Evolutionary conservation across 2,113 vertebrate genomes (phyloP), one percentile per base, ranked within the genome.

Genomic region (Hippocampus comes): DNA sequence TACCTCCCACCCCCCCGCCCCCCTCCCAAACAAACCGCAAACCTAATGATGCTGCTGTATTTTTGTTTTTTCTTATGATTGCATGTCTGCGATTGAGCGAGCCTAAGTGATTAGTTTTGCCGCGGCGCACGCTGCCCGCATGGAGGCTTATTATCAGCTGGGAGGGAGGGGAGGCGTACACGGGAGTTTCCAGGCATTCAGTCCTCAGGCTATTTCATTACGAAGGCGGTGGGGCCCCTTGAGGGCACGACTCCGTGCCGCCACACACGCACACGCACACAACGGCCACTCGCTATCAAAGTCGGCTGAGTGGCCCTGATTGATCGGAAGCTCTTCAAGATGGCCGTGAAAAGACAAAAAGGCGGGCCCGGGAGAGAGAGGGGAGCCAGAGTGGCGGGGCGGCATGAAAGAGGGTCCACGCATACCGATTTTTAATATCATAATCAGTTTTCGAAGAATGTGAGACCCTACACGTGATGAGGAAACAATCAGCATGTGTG

Each of bases 171-270:
- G 65, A 74, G 70, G 78, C 81, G 75, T 79, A 81, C 73, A 0
- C 60, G 76, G 79, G 73, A 76, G 75, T 61, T 61, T 61, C 59
- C 59, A 83, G 76, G 84, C 86, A 67, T 87, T 79, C 75, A 71
- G 82, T 79, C 84, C 82, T 84, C 72, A 27, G 65, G 87, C 86
- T 79, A 85, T 89, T 88, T 89, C 87, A 87, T 90, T 87, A 87
- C 73, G 77, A 83, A 75, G 81, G 82, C 74, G 55, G 77, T 68
- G 57, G 82, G 11, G 80, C 84, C 80, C 77, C 63, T 70, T 15
- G 80, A 81, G 79, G 74, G 65, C 74, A 42, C 18, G 70, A 71
- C 79, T 83, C 71, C 72, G 56, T 82, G 63, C 63, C 79, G 84
- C 74, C 69, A 68, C 76, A 77, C 76, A 63, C 56, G 1, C 53